Evolutionary conservation across 92 coral and sea anemone genomes (phyloP).

Genomic region (Phenganax stokvisi): DNA sequence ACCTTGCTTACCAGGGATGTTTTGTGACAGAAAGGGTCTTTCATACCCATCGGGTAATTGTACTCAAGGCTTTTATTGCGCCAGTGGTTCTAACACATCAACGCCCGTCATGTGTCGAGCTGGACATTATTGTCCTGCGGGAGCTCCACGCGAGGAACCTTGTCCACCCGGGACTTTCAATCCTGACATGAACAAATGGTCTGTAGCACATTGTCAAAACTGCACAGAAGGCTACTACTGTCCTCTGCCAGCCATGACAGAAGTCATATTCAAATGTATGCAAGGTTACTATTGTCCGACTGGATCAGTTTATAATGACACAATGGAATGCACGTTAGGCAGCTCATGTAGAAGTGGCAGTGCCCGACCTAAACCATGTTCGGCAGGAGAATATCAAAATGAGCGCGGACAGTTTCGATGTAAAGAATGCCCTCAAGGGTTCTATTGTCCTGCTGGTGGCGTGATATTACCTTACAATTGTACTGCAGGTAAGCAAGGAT

Average conservation of each 20-base stretch:
- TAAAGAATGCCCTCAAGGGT: conserved; percentile 67
- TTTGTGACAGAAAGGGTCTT: conserved; percentile 69
- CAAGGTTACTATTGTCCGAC: conserved; percentile 98
- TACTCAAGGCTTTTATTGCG: conserved; percentile 82
- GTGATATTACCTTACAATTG: conserved; percentile 76
- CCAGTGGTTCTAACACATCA: conserved; percentile 59
- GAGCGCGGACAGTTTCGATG: conserved; percentile 75
- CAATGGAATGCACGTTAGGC: conserved; percentile 77
- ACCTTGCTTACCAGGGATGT: conserved; percentile 73
- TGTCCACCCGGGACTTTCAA: conserved; percentile 89
- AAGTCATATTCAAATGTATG: conserved; percentile 80
- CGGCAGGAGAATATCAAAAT: conserved; percentile 84
- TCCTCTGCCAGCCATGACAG: conserved; percentile 70
- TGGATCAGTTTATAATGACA: conserved; percentile 77
- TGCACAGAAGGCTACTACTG: conserved; percentile 91
- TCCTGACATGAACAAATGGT: conserved; percentile 67
- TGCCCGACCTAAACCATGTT: conserved; percentile 61
- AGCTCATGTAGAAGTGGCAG: conserved; percentile 77
- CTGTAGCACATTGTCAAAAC: conserved; percentile 68
- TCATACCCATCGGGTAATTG: conserved; percentile 73
- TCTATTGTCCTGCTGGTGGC: conserved; percentile 73
- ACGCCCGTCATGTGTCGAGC: conserved; percentile 70
- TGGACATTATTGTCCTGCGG: conserved; percentile 85
- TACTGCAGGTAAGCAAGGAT: conserved; percentile 56
- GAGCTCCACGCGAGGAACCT: conserved; percentile 67